Evolutionary conservation across 1,140 invertebrate genomes (phyloP).

Genomic region (Octopus bimaculoides): DNA sequence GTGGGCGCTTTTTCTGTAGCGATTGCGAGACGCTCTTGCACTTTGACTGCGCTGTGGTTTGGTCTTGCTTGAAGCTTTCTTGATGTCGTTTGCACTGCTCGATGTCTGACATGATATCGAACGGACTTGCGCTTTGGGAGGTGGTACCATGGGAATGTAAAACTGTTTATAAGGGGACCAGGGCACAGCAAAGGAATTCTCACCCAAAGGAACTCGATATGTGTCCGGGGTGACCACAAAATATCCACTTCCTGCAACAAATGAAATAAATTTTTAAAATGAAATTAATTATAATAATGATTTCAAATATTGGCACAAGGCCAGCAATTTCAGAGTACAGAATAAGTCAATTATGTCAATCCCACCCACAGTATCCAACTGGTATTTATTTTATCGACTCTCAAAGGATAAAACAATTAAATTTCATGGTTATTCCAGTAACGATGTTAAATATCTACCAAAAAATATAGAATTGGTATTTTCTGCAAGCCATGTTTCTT

Average conservation of each 20-base stretch:
- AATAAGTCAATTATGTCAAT: no score
- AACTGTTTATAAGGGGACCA: conserved; percentile 50
- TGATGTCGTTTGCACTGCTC: neutral
- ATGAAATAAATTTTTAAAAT: no score
- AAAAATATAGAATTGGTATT: no score
- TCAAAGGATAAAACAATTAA: no score
- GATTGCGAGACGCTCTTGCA: conserved; percentile 23
- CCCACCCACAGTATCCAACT: no score
- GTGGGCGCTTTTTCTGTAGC: conserved; percentile 19
- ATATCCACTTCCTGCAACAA: conserved; percentile 47
- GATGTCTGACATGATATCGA: conserved; percentile 49
- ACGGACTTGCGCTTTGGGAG: conserved; percentile 31
- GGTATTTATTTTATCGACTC: no score
- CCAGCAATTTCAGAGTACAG: no score
- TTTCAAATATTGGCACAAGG: no score
- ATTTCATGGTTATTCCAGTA: no score
- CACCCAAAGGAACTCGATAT: conserved; percentile 35
- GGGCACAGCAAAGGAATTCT: conserved; percentile 26
- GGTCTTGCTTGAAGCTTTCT: conserved; percentile 2
- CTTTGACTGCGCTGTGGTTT: conserved; percentile 33
- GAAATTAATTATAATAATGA: no score
- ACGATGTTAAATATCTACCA: no score
- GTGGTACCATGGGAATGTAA: conserved; percentile 47
- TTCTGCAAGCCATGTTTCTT: no score
- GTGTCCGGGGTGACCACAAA: conserved; percentile 53